A percentile compares a stretch with the other conserved stretches of the same genome.
Conservation (phyloP, 2,888 invertebrate genomes). For the Cephonodes hylas region DNA sequence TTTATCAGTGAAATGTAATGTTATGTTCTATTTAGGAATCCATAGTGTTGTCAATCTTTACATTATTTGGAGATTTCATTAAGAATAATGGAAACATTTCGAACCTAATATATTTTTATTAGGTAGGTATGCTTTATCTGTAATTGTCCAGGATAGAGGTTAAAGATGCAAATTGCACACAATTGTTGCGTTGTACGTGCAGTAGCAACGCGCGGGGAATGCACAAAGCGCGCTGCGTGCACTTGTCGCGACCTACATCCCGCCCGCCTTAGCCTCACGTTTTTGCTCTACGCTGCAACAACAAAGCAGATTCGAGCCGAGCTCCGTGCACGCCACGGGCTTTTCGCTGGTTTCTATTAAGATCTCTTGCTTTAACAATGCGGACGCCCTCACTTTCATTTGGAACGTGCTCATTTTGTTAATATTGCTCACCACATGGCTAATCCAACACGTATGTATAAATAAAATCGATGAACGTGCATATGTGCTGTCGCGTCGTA, state of each 20-base stretch:
- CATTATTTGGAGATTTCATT: no score
- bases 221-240: conserved; percentile 40
- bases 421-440: conserved; percentile 36
- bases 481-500: not conserved
- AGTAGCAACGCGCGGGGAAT: conserved; percentile 1
- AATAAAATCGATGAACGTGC: conserved; percentile 28
- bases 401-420: conserved; percentile 53
- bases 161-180: not conserved
- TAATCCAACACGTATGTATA: conserved; percentile 38
- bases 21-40: no score
- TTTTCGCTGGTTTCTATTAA: conserved; percentile 71
- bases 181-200: not conserved
- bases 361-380: conserved; percentile 67
- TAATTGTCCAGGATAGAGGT: not conserved
- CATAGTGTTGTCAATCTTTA: no score
- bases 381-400: conserved; percentile 75
- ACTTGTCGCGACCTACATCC: conserved; percentile 74
- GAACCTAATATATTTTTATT: not conserved
- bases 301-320: conserved; percentile 41
- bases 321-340: conserved; percentile 45
- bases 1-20: no score
- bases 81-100: no score
- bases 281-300: conserved; percentile 56
- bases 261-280: conserved; percentile 49
- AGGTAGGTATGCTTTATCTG: not conserved